Evolutionary conservation across 2,113 vertebrate species (phyloP), one percentile per base, ranked within the genome.

Genomic region (Antechinus stuartii): DNA sequence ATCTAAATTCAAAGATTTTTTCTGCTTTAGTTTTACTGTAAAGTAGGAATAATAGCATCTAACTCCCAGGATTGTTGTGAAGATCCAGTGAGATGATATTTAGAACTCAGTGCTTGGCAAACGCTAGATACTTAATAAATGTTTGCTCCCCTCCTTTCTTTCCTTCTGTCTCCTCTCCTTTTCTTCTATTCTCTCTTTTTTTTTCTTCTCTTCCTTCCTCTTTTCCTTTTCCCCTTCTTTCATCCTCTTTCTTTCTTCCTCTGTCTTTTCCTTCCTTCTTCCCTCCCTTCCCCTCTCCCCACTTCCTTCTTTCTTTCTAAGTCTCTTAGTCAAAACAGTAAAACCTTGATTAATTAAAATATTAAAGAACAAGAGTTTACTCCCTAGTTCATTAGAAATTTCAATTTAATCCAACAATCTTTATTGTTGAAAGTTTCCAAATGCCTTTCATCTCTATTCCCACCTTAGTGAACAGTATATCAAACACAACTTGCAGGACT

Each of bases 291-390:
- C 3, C 35, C 1, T 12, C 35, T 19, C 22, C 12, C 6, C 61
- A 16, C 30, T 68, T 1, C 26, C 8, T n/a, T 76, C 61, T 35
- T 76, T n/a, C 14, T 16, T n/a, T 19, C 53, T 14, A 91, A 92
- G 24, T 47, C 4, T 16, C 89, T 90, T 46, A 96, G 76, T 93
- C 90, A 94, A 27, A 93, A 94, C 68, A 68, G 46, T 55, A 95
- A 95, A 96, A 93, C 6, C 92, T 91, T 84, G 49, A 52, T 95
- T 95, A 49, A 96, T 76, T 25, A 61, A 6, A 93, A 76, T 92
- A 92, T 2, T 91, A 96, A 76, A 95, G 30, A 93, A 5, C 76
- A 89, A 56, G 93, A 42, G 94, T 54, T 49, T 49, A 97, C 26
- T 91, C 47, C 26, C 55, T 68, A 93, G 35, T 95, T 94, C 25